A percentile compares a stretch with the other conserved stretches of the same genome.
phyloP scores from a whole-genome alignment of 2,797 vertebrate species.

The Cuculus canorus region DNA sequence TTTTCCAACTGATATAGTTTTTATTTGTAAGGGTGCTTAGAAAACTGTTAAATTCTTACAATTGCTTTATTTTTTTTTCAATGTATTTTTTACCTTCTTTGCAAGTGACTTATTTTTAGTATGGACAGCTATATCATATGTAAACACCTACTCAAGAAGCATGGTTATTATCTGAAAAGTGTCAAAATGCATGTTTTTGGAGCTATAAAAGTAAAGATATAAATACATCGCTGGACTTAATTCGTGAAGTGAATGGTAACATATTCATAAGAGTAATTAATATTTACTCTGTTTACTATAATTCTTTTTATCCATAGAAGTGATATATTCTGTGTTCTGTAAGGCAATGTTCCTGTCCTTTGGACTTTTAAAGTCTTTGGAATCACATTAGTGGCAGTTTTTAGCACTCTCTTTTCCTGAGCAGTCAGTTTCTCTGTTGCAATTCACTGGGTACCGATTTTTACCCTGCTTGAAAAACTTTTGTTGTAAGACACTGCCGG shows the following conservation, averaged over 20 bases:
- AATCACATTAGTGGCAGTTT: not conserved
- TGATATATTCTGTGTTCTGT: not conserved
- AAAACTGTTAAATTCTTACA: not conserved
- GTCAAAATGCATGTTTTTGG: not conserved
- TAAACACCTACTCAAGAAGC: not conserved
- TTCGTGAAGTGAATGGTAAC: not conserved
- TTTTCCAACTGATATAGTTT: not conserved
- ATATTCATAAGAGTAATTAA: not conserved
- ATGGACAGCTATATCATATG: not conserved
- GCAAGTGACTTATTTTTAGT: not conserved
- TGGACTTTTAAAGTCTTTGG: not conserved
- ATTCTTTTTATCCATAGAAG: not conserved
- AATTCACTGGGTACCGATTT: not conserved
- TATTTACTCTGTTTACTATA: not conserved
- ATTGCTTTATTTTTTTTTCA: not conserved
- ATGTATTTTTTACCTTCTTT: not conserved
- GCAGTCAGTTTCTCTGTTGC: not conserved
- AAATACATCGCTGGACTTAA: not conserved
- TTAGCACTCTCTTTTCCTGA: not conserved
- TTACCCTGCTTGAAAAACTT: not conserved
- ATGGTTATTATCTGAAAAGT: not conserved
- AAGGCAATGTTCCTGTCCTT: not conserved
- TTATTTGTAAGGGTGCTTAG: not conserved
- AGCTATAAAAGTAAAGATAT: not conserved
- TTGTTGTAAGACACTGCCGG: not conserved